Conservation (phyloP, 1,140 invertebrate genomes). For the Cotesia typhae region DNA sequence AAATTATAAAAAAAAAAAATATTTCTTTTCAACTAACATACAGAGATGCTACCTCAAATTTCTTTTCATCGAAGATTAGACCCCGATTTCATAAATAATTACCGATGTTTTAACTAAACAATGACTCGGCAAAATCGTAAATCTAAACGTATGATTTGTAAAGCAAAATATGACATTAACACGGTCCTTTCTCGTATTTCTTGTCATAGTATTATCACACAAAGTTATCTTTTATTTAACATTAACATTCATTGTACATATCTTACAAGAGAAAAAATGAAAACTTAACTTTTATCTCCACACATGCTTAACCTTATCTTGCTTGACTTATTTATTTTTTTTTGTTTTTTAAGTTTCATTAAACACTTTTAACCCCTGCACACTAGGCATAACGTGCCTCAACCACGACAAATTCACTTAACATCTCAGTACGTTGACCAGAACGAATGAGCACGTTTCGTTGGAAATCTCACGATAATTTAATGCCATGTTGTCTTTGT, state of each 20-base stretch:
- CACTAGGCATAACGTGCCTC: background rate
- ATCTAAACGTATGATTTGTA: no score
- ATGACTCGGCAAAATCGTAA: no score
- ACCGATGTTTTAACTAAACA: no score
- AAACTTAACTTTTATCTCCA: no score
- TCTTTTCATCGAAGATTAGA: no score
- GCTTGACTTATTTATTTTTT: background rate
- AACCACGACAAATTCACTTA: slow-evolving; percentile 27
- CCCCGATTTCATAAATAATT: no score
- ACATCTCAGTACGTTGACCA: slow-evolving; percentile 25
- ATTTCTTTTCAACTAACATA: no score
- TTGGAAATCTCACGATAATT: slow-evolving; percentile 8
- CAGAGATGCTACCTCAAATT: no score
- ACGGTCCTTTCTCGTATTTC: slow-evolving; percentile 12
- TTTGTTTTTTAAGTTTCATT: slow-evolving; percentile 6
- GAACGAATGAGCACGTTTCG: slow-evolving; percentile 30
- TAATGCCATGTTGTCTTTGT: no score
- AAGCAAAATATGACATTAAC: background rate
- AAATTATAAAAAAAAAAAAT: no score
- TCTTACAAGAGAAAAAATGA: background rate
- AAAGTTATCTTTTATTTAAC: background rate
- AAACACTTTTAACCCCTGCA: background rate
- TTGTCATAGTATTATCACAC: background rate
- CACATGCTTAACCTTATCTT: background rate
- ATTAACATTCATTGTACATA: background rate